Percentiles rank a stretch among this genome's conserved stretches.
These are phyloP conservation scores for Brachionus angularis DNA, from an alignment of 1,140 invertebrate genomes.

Conservation along the genomic window DNA sequence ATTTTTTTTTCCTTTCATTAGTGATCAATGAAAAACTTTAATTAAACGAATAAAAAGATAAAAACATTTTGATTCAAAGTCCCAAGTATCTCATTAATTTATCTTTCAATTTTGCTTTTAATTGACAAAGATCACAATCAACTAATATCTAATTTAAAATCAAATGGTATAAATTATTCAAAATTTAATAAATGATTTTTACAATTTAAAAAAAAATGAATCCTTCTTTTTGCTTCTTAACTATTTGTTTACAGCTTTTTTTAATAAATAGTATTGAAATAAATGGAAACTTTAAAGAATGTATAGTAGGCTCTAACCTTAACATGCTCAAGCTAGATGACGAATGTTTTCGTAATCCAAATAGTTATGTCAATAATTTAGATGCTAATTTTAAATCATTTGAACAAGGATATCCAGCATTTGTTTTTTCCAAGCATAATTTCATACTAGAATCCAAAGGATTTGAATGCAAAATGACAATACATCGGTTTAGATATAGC, in stretches of 20 bases:
- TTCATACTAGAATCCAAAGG: background rate
- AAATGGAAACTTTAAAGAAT: background rate
- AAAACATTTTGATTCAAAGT: no score
- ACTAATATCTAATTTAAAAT: no score
- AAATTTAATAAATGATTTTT: no score
- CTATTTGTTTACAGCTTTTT: background rate
- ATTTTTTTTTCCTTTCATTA: no score
- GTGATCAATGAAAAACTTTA: no score
- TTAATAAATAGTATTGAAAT: background rate
- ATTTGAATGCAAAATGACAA: background rate
- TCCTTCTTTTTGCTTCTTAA: background rate
- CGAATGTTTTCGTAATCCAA: background rate
- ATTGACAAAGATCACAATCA: no score
- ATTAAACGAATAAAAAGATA: no score
- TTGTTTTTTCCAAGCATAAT: constrained; percentile 14
- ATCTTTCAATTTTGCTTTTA: no score
- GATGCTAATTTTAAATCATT: background rate
- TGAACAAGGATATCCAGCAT: background rate
- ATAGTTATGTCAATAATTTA: background rate
- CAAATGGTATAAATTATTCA: no score
- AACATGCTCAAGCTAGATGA: background rate
- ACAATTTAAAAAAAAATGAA: no score
- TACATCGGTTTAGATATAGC: background rate
- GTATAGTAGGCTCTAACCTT: background rate
- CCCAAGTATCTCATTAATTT: no score